Evolutionary conservation across 2,113 vertebrate species (phyloP).

Genomic region (Brienomyrus longianalis): DNA sequence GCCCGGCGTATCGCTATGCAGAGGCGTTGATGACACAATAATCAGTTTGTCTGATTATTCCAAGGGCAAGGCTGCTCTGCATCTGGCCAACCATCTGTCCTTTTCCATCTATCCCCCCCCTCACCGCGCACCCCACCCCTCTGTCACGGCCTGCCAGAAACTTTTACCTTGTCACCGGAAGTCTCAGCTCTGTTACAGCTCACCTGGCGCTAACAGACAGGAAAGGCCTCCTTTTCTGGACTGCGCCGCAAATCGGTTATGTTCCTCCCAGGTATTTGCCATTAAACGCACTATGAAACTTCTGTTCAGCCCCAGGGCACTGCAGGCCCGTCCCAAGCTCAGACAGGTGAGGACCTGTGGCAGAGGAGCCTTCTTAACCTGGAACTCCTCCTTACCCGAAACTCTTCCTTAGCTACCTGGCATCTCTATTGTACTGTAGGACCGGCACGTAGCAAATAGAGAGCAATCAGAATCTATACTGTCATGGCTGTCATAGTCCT

Average conservation of each 20-base stretch:
- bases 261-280: not conserved
- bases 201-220: conserved; percentile 20
- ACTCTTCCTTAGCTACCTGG: not conserved
- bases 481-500: not conserved
- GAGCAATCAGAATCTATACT: not conserved
- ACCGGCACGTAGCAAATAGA: not conserved
- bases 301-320: not conserved
- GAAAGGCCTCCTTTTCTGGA: not conserved
- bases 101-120: not conserved
- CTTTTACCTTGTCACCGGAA: conserved; percentile 47
- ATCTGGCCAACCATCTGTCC: conserved; percentile 62
- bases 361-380: not conserved
- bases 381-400: not conserved
- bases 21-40: conserved; percentile 27
- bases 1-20: not conserved
- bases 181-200: conserved; percentile 27
- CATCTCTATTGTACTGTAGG: not conserved
- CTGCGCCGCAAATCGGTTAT: not conserved
- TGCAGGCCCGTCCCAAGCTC: not conserved
- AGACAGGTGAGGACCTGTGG: not conserved
- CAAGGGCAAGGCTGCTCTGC: conserved; percentile 54
- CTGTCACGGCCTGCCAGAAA: conserved; percentile 44
- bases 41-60: conserved; percentile 34
- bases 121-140: conserved; percentile 24
- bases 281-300: not conserved